Base-by-base conservation (phyloP, 2,888 invertebrate genomes). In the Drosophila aldrichi region DNA sequence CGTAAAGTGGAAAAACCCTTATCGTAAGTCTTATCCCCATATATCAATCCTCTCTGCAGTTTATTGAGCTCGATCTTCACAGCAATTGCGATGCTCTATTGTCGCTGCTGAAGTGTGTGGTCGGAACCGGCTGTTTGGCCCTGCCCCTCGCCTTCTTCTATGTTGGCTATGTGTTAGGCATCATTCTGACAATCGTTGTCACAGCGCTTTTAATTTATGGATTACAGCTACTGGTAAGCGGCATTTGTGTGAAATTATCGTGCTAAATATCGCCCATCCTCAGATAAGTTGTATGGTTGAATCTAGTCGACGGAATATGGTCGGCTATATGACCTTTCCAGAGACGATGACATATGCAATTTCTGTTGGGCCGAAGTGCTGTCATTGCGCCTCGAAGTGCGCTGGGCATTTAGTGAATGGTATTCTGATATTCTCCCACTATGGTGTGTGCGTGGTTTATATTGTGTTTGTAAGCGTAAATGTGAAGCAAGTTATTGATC, bases 401-500 rank as follows among this genome's bases (percentile, higher is more conserved):
- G 22, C 70, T 0, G 70, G 73, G 0, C 40, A 12, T 18, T 94
- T 95, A 86, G 95, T 97, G 70, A 96, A 97, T 91, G 93, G 94
- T 89, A 96, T 97, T 91, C 94, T 97, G 52, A 95, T 97, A 58
- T 94, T 98, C 46, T 98, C 98, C 91, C 95, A 99, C 92, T 94
- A 98, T 81, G 99, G 99, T 16, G 98, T 98, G 91, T 98, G 98
- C 93, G 98, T 98, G 92, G 98, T 98, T 0, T 99, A 99, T 93
- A 95, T 98, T 60, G 96, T 98, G 5, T 99, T 98, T 92, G 96
- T 98, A 16, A 95, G 98, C 2, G 95, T 95, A 72, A 98, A 96
- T 92, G 82, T 97, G 0, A 95, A 96, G 89, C 95, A 96, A 94
- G 95, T 97, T 0, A 93, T 95, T 0, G 95, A 96, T 77, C 91